Percentiles rank a stretch among this genome's conserved stretches.
Evolutionary conservation across 1,140 invertebrate genomes (phyloP).

Genomic region (Galleria mellonella): DNA sequence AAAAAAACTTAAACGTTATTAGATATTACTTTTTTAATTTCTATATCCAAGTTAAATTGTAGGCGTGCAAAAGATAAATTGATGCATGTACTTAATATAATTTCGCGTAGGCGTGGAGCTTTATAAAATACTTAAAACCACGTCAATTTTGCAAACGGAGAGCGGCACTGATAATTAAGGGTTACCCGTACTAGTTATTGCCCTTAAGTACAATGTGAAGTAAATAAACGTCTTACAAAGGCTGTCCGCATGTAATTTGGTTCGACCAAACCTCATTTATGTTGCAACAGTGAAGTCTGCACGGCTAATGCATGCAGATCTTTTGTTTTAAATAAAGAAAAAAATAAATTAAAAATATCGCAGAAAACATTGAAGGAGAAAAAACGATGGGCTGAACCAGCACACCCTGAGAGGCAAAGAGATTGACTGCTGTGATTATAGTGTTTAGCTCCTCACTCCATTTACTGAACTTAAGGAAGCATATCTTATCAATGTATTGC

Average conservation of each 20-base stretch:
- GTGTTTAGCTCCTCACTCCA: conserved; percentile 47
- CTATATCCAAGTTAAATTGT: too few relatives aligned
- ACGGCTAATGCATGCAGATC: conserved; percentile 42
- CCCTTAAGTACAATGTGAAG: conserved; percentile 70
- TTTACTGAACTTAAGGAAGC: conserved; percentile 11
- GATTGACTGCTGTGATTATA: conserved; percentile 54
- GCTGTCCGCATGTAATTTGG: conserved; percentile 62
- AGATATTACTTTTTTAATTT: too few relatives aligned
- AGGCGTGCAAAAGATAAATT: too few relatives aligned
- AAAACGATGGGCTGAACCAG: conserved; percentile 50
- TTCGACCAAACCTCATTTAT: conserved; percentile 63
- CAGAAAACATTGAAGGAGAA: conserved; percentile 56
- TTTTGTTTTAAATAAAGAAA: conserved; percentile 52
- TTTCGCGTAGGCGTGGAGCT: conserved; percentile 1
- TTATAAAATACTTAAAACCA: conserved; percentile 28
- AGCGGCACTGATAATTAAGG: conserved; percentile 50
- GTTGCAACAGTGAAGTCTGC: conserved; percentile 24
- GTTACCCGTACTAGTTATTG: conserved; percentile 57
- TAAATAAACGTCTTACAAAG: conserved; percentile 62
- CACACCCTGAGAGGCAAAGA: conserved; percentile 44
- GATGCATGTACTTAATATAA: not conserved
- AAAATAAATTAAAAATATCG: conserved; percentile 62
- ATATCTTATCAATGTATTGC: not conserved
- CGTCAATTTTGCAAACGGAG: conserved; percentile 35
- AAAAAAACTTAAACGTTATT: too few relatives aligned